Conservation (phyloP, 2,797 vertebrate species). For the Eremophila alpestris region DNA sequence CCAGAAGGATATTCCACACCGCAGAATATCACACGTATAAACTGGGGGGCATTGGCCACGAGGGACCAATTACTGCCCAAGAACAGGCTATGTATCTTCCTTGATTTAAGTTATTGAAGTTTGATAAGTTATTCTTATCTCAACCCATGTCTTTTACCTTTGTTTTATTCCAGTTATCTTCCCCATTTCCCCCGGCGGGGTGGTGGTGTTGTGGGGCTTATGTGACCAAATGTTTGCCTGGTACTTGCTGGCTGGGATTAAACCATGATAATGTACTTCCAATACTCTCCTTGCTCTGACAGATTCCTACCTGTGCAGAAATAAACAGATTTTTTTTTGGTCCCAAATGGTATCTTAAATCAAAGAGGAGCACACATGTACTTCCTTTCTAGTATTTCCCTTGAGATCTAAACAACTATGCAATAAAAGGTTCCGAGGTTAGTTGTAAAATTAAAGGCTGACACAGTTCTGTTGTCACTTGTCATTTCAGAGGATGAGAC, state of each 20-base stretch:
- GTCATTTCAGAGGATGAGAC: not conserved
- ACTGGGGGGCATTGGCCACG: not conserved
- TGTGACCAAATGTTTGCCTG: not conserved
- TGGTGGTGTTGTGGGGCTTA: too few species aligned
- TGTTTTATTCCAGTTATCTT: not conserved
- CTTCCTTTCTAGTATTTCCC: not conserved
- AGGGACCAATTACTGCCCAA: not conserved
- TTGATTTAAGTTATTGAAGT: not conserved
- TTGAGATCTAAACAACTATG: not conserved
- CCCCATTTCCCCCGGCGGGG: not conserved
- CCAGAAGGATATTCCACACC: not conserved
- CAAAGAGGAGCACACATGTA: not conserved
- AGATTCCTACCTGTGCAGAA: not conserved
- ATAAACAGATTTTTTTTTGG: not conserved
- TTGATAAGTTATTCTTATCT: not conserved
- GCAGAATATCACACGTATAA: not conserved
- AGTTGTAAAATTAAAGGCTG: not conserved
- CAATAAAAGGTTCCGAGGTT: not conserved
- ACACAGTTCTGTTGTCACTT: not conserved
- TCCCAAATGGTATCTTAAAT: not conserved
- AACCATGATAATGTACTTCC: not conserved
- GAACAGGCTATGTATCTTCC: not conserved
- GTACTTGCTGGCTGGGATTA: not conserved
- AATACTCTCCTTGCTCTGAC: not conserved
- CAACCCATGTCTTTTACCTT: not conserved